A percentile compares a stretch with the other conserved stretches of the same genome.
These are phyloP conservation scores for Semicossyphus pulcher DNA, from an alignment of 2,113 vertebrate genomes.

Conservation along the genomic window DNA sequence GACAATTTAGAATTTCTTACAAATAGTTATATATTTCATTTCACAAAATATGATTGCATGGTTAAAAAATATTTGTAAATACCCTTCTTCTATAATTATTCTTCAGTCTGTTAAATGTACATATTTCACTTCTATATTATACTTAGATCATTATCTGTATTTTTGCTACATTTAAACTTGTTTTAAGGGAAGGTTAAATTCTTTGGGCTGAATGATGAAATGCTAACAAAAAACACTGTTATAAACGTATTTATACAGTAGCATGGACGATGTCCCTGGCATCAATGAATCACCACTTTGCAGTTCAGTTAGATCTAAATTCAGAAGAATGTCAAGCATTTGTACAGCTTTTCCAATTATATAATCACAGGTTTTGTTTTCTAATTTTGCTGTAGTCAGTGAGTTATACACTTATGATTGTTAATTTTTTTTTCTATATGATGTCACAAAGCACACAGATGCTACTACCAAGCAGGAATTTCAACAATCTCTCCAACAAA, in stretches of 20 bases:
- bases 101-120: constrained; percentile 45
- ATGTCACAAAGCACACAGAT: constrained; percentile 46
- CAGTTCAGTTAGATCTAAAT: constrained; percentile 16
- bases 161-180: constrained; percentile 75
- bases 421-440: constrained; percentile 25
- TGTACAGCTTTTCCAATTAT: constrained; percentile 56
- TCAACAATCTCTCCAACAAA: constrained; percentile 44
- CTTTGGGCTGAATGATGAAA: constrained; percentile 68
- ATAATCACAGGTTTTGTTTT: constrained; percentile 17
- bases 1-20: constrained; percentile 43
- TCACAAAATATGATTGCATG: constrained; percentile 71
- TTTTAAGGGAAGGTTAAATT: constrained; percentile 56
- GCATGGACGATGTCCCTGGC: constrained; percentile 32
- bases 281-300: constrained; percentile 30
- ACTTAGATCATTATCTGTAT: constrained; percentile 48
- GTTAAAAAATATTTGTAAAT: constrained; percentile 66
- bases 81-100: constrained; percentile 47
- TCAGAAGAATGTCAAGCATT: constrained; percentile 44
- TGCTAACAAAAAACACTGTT: constrained; percentile 29
- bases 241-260: constrained; percentile 27
- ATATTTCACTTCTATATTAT: constrained; percentile 50
- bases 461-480: constrained; percentile 57
- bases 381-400: constrained; percentile 32
- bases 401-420: constrained; percentile 8
- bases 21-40: constrained; percentile 61